These are phyloP conservation scores for Tiliqua scincoides DNA, from an alignment of 2,113 vertebrate genomes.

Conservation along the genomic window DNA sequence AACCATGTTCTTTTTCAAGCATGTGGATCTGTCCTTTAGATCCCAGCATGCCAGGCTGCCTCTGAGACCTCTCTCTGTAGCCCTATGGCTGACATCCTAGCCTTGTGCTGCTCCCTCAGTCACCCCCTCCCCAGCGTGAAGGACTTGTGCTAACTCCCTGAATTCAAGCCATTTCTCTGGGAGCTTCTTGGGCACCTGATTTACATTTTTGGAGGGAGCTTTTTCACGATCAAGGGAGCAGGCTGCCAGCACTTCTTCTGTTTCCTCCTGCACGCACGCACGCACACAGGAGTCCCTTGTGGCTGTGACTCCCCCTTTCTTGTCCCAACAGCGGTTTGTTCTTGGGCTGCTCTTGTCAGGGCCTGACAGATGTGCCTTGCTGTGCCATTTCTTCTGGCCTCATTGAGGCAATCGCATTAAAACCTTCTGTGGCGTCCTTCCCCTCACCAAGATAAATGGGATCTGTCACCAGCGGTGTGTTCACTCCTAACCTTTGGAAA, in stretches of 20 bases:
- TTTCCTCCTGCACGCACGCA: not conserved
- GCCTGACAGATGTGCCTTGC: slow-evolving; percentile 28
- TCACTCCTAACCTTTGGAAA: slow-evolving; percentile 75
- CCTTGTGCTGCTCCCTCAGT: not conserved
- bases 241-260: not conserved
- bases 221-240: not conserved
- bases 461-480: slow-evolving; percentile 73
- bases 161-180: not conserved
- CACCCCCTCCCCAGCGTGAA: not conserved
- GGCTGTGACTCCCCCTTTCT: not conserved
- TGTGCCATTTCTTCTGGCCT: slow-evolving; percentile 38
- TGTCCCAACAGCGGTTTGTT: not conserved
- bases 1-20: not conserved
- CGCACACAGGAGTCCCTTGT: not conserved
- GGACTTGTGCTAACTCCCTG: not conserved
- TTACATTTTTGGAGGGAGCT: not conserved
- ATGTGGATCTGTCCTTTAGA: not conserved
- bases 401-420: slow-evolving; percentile 54
- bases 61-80: not conserved
- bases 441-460: slow-evolving; percentile 66
- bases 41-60: not conserved
- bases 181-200: not conserved
- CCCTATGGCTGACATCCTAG: not conserved
- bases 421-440: slow-evolving; percentile 52
- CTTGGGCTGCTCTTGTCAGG: slow-evolving; percentile 36